Evolutionary conservation across 2,888 invertebrate genomes (phyloP).

Genomic region (Chrysina gloriosa): DNA sequence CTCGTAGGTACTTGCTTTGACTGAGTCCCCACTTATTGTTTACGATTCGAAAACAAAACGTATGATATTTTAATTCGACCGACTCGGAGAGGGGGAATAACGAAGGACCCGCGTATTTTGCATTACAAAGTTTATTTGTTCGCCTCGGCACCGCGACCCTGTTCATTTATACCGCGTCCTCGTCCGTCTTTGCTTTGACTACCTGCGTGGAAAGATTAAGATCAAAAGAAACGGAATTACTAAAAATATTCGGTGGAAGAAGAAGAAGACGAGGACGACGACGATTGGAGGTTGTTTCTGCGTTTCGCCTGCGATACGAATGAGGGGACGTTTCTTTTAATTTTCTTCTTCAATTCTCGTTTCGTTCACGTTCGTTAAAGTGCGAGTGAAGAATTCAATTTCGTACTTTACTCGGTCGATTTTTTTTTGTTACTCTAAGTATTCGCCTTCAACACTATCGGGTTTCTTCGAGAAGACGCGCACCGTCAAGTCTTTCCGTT

Average conservation of each 20-base stretch:
- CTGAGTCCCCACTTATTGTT: background rate
- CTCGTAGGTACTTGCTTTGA: conserved; percentile 31
- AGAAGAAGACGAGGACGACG: too few relatives aligned
- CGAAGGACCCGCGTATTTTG: conserved; percentile 23
- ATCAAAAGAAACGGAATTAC: conserved; percentile 18
- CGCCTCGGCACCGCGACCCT: background rate
- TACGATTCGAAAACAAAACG: conserved; percentile 25
- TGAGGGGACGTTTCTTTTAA: too few relatives aligned
- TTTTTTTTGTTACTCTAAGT: too few relatives aligned
- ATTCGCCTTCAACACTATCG: too few relatives aligned
- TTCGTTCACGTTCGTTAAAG: too few relatives aligned
- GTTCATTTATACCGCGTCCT: conserved; percentile 12
- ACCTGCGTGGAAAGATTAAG: conserved; percentile 9
- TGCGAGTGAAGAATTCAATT: too few relatives aligned
- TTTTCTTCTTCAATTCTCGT: too few relatives aligned
- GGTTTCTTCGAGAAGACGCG: too few relatives aligned
- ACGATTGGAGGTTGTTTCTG: too few relatives aligned
- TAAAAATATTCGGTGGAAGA: conserved; percentile 26
- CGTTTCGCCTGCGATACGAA: conserved; percentile 7
- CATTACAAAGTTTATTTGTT: conserved; percentile 27
- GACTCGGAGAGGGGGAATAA: conserved; percentile 12
- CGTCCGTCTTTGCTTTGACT: background rate
- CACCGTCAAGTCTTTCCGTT: too few relatives aligned
- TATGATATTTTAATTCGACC: conserved; percentile 24
- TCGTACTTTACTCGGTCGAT: too few relatives aligned